Evolutionary conservation across 92 coral and sea anemone genomes (phyloP).

Genomic region (Scolanthus callimorphus): DNA sequence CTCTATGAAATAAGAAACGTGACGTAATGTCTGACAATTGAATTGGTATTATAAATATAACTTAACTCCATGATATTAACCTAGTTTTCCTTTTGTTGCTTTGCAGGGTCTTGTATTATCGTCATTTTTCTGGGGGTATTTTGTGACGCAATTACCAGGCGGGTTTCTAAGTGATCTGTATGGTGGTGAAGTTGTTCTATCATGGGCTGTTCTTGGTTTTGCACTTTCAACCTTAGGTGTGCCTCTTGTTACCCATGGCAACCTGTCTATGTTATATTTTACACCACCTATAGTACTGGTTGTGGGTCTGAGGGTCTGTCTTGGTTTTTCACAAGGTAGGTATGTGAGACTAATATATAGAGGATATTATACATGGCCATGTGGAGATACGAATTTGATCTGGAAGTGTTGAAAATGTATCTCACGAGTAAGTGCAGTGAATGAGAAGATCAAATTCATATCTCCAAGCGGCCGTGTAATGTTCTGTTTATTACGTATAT

Average conservation of each 20-base stretch:
- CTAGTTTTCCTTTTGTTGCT: not conserved
- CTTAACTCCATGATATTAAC: not conserved
- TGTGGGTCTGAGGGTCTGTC: conserved; percentile 36
- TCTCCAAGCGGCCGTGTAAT: too few species aligned
- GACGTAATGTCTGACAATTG: too few species aligned
- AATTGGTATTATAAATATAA: not conserved
- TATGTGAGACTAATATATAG: too few species aligned
- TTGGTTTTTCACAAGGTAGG: conserved; percentile 51
- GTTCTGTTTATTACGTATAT: too few species aligned
- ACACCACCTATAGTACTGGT: conserved; percentile 36
- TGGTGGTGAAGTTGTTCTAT: conserved; percentile 59
- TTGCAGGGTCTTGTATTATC: conserved; percentile 71
- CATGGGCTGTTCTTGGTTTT: conserved; percentile 44
- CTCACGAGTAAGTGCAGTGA: too few species aligned
- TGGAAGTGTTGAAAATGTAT: too few species aligned
- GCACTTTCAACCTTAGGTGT: conserved; percentile 30
- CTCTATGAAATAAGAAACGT: too few species aligned
- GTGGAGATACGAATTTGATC: too few species aligned
- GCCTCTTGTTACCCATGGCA: conserved; percentile 19
- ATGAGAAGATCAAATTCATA: too few species aligned
- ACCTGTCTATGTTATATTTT: conserved; percentile 18
- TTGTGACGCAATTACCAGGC: conserved; percentile 59
- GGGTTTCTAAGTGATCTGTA: conserved; percentile 73
- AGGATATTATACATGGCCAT: too few species aligned
- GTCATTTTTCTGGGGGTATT: conserved; percentile 79